Evolutionary conservation across 2,113 vertebrate genomes (phyloP).

Genomic region (Manacus vitellinus): DNA sequence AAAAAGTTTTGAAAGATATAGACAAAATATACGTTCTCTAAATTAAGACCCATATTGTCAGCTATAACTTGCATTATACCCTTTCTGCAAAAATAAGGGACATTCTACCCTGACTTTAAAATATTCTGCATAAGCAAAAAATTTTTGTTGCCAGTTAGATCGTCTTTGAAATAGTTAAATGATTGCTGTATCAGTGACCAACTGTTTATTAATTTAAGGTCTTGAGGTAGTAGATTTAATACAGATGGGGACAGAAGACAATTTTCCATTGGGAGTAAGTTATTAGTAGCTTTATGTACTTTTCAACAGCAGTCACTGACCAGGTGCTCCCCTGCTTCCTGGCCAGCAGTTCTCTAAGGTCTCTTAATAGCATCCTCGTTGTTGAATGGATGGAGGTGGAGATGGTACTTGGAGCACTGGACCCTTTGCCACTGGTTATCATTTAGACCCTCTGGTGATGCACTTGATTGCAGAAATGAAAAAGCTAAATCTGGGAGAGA

Average conservation of each 20-base stretch:
- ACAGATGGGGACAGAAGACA: background rate
- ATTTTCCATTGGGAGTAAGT: background rate
- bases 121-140: background rate
- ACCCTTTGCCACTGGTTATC: background rate
- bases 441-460: background rate
- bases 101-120: background rate
- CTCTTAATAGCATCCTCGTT: background rate
- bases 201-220: background rate
- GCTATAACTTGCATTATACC: background rate
- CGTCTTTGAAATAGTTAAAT: background rate
- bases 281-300: background rate
- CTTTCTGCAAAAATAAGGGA: background rate
- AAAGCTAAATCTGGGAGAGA: background rate
- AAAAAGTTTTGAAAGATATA: background rate
- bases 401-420: background rate
- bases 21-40: background rate
- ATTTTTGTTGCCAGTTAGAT: background rate
- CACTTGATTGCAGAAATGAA: background rate
- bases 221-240: background rate
- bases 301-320: background rate
- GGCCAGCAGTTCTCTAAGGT: background rate
- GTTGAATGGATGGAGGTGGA: background rate
- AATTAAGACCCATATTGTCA: background rate
- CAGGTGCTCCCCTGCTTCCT: background rate
- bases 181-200: background rate